Evolutionary conservation across 2,113 vertebrate genomes (phyloP), one percentile per base, ranked within the genome.

Genomic region (Merops nubicus): DNA sequence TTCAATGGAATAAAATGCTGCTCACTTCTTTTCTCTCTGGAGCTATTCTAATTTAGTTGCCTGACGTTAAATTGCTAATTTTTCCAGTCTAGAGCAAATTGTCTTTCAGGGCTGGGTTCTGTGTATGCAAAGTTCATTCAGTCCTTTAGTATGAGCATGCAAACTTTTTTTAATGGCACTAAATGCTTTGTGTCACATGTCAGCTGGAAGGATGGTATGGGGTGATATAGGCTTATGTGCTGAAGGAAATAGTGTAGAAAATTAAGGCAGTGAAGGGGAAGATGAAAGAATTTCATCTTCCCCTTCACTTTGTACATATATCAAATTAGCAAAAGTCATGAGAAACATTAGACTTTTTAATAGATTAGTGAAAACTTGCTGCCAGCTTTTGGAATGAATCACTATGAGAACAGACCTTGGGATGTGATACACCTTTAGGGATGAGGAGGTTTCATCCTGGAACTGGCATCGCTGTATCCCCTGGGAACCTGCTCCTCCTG

Each of bases 201-300:
- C 88, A 83, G 9, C 63, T 85, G 33, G 29, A 91, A 87, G 80
- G 38, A n/a, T 3, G 5, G 23, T 88, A 53, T 11, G 29, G 40
- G 4, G 13, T 53, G 47, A 57, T 33, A 34, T 3, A 85, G 21
- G 36, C 38, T 50, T 82, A 20, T 42, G 42, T 19, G 12, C 45
- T 69, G 45, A 75, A 42, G 57, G 36, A n/a, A n/a, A n/a, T n/a
- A n/a, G n/a, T 43, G 42, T 43, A 43, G 42, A 43, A 15, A 43
- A 43, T 43, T 11, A 43, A 88, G 42, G 22, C 0, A 0, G 18
- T 36, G 25, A 68, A 40, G 33, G 15, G 18, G n/a, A 77, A 85
- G 40, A 65, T 40, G 16, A 62, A 74, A 60, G 13, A 77, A 74
- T 86, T 83, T n/a, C n/a, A n/a, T n/a, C n/a, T n/a, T n/a, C n/a